These are phyloP conservation scores for Rhinogobio ventralis DNA, from an alignment of 2,797 vertebrate genomes.

Conservation along the genomic window DNA sequence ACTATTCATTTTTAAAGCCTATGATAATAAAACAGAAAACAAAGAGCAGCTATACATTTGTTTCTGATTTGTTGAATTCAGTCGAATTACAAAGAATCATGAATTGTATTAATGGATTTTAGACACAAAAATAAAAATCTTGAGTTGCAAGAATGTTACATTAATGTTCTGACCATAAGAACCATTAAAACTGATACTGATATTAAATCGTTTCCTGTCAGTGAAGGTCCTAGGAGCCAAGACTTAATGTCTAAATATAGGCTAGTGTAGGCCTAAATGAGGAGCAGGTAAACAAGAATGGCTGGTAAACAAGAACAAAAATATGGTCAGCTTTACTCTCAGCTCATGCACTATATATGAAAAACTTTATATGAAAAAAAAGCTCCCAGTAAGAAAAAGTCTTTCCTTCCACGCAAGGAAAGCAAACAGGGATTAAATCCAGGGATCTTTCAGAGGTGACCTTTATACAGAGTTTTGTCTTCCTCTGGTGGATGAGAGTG, in stretches of 20 bases:
- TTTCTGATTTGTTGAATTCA: neutral
- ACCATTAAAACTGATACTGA: neutral
- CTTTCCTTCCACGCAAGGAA: conserved; percentile 53
- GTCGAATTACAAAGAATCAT: neutral
- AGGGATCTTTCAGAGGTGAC: conserved; percentile 72
- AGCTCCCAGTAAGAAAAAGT: neutral
- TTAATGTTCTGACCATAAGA: neutral
- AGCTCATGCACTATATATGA: neutral
- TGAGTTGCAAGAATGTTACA: neutral
- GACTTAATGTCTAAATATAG: conserved; percentile 63
- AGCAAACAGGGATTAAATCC: conserved; percentile 73
- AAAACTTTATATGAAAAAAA: neutral
- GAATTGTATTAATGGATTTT: neutral
- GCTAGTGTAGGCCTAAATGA: conserved; percentile 45
- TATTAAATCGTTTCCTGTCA: conserved; percentile 23
- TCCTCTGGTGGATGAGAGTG: conserved; percentile 46
- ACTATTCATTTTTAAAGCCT: neutral
- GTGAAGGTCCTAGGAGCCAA: conserved; percentile 54
- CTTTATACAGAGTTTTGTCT: conserved; percentile 76
- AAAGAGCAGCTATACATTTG: neutral
- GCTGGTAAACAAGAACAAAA: neutral
- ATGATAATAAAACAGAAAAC: neutral
- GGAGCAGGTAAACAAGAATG: neutral
- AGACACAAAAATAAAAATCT: neutral
- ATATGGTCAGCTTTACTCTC: neutral